phyloP scores from a whole-genome alignment of 1,140 invertebrate species.

The Vanessa tameamea region DNA sequence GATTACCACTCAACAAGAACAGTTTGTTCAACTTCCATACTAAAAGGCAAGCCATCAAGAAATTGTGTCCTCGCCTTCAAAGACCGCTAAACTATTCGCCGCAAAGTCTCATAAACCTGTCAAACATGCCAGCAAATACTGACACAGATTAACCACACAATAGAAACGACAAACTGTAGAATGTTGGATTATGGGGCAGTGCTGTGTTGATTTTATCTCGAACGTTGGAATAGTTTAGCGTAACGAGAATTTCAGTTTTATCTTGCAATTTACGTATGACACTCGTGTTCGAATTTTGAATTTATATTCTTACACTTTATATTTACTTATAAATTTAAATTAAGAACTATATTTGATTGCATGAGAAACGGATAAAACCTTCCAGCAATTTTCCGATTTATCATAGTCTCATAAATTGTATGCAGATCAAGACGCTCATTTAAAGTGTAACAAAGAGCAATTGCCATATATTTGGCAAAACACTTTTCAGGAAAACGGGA shows the following conservation, averaged over 20 bases:
- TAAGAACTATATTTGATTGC: background rate
- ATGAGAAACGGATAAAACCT: no score
- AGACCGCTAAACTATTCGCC: conserved; percentile 31
- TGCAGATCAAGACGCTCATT: no score
- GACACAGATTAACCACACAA: conserved; percentile 33
- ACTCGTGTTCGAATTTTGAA: no score
- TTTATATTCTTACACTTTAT: background rate
- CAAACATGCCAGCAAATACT: conserved; percentile 31
- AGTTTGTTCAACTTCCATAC: conserved; percentile 9
- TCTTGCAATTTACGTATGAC: background rate
- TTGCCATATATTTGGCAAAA: no score
- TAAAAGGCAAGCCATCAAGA: conserved; percentile 3
- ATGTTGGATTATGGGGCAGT: background rate
- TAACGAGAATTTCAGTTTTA: conserved; percentile 10
- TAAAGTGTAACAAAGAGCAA: no score
- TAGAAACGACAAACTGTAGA: conserved; percentile 18
- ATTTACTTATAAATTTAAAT: background rate
- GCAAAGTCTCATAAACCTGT: conserved; percentile 37
- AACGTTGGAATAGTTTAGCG: background rate
- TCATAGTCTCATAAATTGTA: no score
- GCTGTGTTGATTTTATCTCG: conserved; percentile 7
- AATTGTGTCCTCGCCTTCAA: conserved; percentile 18
- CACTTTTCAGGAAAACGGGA: no score
- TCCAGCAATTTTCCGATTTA: no score
- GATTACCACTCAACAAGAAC: conserved; percentile 7